Conservation (phyloP, 2,797 vertebrate species). For the Streptopelia turtur region DNA sequence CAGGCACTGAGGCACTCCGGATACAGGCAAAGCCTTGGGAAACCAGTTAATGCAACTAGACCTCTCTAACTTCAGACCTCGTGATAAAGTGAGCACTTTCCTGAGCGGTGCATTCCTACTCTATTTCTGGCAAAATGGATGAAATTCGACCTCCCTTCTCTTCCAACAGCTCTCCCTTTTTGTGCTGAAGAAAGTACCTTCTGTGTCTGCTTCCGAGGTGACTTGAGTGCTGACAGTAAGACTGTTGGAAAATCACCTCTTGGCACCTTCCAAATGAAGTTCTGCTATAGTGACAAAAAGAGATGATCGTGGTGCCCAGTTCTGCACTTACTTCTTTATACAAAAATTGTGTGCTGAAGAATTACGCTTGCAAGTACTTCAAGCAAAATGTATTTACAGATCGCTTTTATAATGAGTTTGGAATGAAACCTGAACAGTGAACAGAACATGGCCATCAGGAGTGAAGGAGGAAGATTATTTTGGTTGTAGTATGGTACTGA, state of each 20-base stretch:
- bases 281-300: neutral
- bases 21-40: neutral
- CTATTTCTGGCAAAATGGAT: neutral
- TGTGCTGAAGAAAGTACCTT: neutral
- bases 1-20: neutral
- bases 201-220: neutral
- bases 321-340: neutral
- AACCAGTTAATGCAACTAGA: neutral
- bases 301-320: neutral
- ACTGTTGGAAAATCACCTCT: neutral
- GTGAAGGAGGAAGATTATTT: neutral
- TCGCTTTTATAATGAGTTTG: neutral
- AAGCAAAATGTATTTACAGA: neutral
- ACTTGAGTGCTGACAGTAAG: neutral
- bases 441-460: neutral
- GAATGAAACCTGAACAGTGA: neutral
- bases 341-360: neutral
- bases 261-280: rapidly evolving
- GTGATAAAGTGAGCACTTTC: neutral
- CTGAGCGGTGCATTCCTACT: neutral
- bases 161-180: neutral
- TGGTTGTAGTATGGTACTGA: neutral
- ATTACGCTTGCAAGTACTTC: neutral
- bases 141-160: neutral
- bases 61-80: neutral